phyloP scores from a whole-genome alignment of 2,113 vertebrate species.

The Pandion haliaetus region DNA sequence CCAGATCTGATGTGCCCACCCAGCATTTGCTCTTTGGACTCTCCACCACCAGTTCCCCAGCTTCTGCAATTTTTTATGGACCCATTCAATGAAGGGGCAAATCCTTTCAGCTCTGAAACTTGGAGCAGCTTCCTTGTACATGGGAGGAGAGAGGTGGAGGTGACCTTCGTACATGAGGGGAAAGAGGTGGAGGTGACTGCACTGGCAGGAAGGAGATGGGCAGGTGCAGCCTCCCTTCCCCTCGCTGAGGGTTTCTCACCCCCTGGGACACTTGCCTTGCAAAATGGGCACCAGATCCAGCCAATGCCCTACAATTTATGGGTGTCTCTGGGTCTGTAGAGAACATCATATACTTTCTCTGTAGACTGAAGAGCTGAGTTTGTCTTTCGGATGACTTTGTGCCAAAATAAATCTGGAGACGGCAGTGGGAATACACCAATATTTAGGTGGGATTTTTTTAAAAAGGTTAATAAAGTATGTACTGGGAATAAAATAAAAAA shows the following conservation, averaged over 20 bases:
- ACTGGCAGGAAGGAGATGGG: background rate
- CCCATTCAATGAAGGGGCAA: background rate
- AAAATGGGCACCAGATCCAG: background rate
- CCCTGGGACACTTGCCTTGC: background rate
- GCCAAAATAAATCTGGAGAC: background rate
- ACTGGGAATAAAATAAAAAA: background rate
- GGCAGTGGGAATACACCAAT: background rate
- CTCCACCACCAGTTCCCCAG: background rate
- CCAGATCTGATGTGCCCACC: no score
- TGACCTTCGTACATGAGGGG: background rate
- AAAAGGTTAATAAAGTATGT: background rate
- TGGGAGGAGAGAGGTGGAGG: background rate
- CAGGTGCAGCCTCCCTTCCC: fast-evolving
- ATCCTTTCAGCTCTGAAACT: background rate
- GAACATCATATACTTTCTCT: background rate
- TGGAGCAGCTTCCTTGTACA: background rate
- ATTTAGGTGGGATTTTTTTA: background rate
- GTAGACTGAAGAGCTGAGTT: background rate
- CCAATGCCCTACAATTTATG: background rate
- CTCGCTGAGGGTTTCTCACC: background rate
- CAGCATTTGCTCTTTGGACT: background rate
- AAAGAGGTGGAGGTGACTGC: background rate
- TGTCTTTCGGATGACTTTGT: background rate
- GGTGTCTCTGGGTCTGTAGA: background rate
- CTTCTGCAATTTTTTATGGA: background rate